Percentiles rank a stretch among this genome's conserved stretches.
Evolutionary conservation across 2,888 invertebrate genomes (phyloP).

Genomic region (Osmoderma eremita): DNA sequence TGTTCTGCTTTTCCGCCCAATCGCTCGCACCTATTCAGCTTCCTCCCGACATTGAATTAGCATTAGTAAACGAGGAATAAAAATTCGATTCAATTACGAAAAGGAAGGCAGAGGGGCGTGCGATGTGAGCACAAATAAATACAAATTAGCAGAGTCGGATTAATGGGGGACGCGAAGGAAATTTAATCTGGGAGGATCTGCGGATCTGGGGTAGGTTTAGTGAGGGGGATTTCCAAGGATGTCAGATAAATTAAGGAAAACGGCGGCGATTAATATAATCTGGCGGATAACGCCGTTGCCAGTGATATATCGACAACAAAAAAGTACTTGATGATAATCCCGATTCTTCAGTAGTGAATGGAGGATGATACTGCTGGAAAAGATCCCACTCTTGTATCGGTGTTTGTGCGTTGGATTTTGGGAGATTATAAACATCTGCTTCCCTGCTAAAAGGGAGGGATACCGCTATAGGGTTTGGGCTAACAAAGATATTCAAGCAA

Average conservation of each 20-base stretch:
- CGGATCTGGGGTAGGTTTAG: too few relatives aligned
- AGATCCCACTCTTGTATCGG: background rate
- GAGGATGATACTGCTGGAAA: background rate
- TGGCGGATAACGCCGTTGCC: conserved; percentile 6
- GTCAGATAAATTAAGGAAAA: background rate
- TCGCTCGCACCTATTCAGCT: background rate
- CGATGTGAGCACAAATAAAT: conserved; percentile 1
- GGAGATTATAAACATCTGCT: conserved; percentile 29
- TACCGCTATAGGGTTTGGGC: too few relatives aligned
- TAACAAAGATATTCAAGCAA: too few relatives aligned
- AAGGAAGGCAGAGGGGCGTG: background rate
- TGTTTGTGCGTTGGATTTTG: background rate
- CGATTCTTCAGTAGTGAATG: background rate
- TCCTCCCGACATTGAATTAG: conserved; percentile 10
- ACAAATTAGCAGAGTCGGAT: conserved; percentile 16
- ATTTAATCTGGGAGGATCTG: too few relatives aligned
- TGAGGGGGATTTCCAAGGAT: too few relatives aligned
- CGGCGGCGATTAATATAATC: conserved; percentile 11
- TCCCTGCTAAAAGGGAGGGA: too few relatives aligned
- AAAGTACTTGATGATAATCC: conserved; percentile 1
- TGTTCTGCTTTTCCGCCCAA: background rate
- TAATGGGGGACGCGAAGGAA: background rate
- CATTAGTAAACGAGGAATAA: conserved; percentile 9
- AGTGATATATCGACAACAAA: conserved; percentile 7
- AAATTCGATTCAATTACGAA: conserved; percentile 26